phyloP scores from a whole-genome alignment of 2,113 vertebrate species.

The Brachyistius frenatus region DNA sequence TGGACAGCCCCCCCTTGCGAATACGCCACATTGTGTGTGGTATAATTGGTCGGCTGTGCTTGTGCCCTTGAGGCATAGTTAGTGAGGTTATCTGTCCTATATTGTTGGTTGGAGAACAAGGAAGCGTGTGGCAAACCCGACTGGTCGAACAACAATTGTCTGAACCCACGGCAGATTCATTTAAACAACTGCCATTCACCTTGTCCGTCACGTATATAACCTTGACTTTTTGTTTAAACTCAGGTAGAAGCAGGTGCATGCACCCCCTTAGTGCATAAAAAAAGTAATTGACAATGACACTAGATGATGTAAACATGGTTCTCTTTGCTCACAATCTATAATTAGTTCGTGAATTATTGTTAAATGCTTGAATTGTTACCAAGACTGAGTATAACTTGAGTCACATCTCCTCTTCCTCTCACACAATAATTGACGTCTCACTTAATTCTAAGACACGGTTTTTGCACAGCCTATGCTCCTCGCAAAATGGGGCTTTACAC shows the following conservation, averaged over 20 bases:
- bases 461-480: conserved; percentile 47
- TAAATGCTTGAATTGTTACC: conserved; percentile 20
- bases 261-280: neutral
- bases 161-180: conserved; percentile 30
- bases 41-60: conserved; percentile 62
- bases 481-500: conserved; percentile 42
- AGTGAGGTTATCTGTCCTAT: conserved; percentile 74
- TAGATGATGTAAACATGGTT: conserved; percentile 18
- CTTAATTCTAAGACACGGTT: conserved; percentile 43
- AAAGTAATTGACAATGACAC: conserved; percentile 20
- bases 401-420: conserved; percentile 30
- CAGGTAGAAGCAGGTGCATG: conserved; percentile 31
- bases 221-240: conserved; percentile 63
- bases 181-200: conserved; percentile 55
- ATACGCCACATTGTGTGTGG: conserved; percentile 71
- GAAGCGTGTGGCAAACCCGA: conserved; percentile 30
- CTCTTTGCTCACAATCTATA: conserved; percentile 14
- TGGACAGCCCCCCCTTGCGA: conserved; percentile 65
- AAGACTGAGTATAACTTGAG: conserved; percentile 31
- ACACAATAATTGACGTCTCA: conserved; percentile 63
- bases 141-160: conserved; percentile 37
- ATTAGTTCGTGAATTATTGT: conserved; percentile 26
- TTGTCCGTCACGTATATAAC: conserved; percentile 57
- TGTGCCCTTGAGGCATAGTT: conserved; percentile 82
- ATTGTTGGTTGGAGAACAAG: conserved; percentile 63